These are phyloP conservation scores for Caenorhabditis doughertyi DNA, from an alignment of 2,888 invertebrate species.

Conservation along the genomic window DNA sequence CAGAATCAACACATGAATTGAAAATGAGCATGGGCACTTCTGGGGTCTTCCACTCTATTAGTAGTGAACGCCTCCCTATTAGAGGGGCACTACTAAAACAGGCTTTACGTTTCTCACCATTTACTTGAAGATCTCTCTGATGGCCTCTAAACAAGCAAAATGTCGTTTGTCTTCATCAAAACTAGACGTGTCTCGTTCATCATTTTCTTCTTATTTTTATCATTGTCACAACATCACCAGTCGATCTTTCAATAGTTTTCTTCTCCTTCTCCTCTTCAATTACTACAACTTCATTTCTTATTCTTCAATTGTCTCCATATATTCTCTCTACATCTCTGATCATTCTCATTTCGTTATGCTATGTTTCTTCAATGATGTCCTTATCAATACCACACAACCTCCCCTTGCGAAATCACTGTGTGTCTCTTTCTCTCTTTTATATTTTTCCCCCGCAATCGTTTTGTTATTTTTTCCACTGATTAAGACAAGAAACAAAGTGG, in stretches of 20 bases:
- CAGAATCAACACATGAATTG: no score
- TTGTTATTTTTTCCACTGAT: not conserved
- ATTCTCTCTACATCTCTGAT: not conserved
- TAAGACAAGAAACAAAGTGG: no score
- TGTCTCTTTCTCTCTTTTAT: constrained; percentile 1
- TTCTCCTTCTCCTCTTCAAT: constrained; percentile 15
- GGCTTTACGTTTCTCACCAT: no score
- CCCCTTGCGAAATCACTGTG: constrained; percentile 1
- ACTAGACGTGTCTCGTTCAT: not conserved
- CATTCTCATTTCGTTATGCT: not conserved
- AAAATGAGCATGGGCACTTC: no score
- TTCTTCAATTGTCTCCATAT: constrained; percentile 2
- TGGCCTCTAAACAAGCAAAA: not conserved
- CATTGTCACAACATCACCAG: not conserved
- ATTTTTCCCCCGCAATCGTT: not conserved
- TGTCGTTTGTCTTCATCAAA: constrained; percentile 6
- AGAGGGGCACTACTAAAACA: no score
- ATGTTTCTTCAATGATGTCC: constrained; percentile 12
- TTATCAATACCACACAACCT: constrained; percentile 21
- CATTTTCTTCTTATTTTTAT: not conserved
- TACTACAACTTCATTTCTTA: constrained; percentile 5
- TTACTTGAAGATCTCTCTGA: no score
- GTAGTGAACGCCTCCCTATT: no score
- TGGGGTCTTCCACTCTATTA: no score
- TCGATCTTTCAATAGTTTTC: constrained; percentile 6